Evolutionary conservation across 2,113 vertebrate genomes (phyloP), one percentile per base, ranked within the genome.

Genomic region (Onychorhynchus coronatus): DNA sequence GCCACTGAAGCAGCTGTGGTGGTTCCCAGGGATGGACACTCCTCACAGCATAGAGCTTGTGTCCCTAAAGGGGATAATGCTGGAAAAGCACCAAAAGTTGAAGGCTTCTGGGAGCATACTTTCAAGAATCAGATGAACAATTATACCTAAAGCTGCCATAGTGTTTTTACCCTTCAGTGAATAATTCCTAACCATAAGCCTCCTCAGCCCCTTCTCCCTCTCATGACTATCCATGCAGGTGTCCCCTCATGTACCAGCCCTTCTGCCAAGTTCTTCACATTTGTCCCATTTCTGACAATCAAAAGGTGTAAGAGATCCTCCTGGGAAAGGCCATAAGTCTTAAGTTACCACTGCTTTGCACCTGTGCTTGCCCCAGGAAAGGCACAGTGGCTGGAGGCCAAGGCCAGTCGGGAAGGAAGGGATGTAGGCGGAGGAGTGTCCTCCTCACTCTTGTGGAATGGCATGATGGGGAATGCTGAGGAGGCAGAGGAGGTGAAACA

Each of bases 211-310:
- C 16, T 42, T 56, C 44, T 85, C 42, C 22, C 23, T 39, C 13
- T 37, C 0, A 0, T 55, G 44, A 17, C 41, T 37, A 9, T 33
- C 23, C 19, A 14, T 31, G 12, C 1, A 0, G 20, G 4, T 53
- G 21, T 82, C 30, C 19, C 23, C 44, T 50, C 8, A 2, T n/a
- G 16, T 41, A 42, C 30, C 85, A 93, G 62, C 37, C 49, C 23
- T 16, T 73, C n/a, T n/a, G 37, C 46, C 27, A 56, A 31, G 33
- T 61, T 76, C 31, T 41, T 15, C 44, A 44, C 20, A 27, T 56
- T 75, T 61, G 7, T 22, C 21, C 15, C 15, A 15, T 55, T 66
- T 68, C 44, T 89, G 47, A n/a, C 0, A 3, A 18, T 21, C 49
- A 31, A 27, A 72, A 80, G 14, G 30, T 14, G 12, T 11, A 61